phyloP scores from a whole-genome alignment of 2,797 vertebrate species.

The Chiropotes sagulatus region DNA sequence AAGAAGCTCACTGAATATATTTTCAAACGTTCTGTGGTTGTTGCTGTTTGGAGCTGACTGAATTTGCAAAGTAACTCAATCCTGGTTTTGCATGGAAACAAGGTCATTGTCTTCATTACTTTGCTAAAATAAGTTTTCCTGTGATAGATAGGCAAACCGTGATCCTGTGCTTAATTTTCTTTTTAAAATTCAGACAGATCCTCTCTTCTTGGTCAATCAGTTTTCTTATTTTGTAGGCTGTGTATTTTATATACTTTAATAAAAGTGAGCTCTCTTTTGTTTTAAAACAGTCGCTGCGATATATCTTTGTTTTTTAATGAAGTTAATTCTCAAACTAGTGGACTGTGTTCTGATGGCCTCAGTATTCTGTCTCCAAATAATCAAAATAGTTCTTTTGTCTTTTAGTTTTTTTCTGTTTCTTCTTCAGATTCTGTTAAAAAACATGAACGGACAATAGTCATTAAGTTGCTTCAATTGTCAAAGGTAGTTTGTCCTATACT shows the following conservation, averaged over 20 bases:
- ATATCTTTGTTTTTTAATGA: conserved; percentile 1
- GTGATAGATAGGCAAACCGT: conserved; percentile 21
- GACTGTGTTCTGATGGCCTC: not conserved
- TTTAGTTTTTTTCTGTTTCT: not conserved
- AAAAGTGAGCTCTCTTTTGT: not conserved
- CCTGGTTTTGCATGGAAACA: not conserved
- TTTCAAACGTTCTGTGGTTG: not conserved
- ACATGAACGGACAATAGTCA: not conserved
- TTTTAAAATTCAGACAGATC: conserved; percentile 52
- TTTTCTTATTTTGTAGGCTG: conserved; percentile 5
- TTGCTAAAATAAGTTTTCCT: conserved; percentile 41
- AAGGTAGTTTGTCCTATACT: not conserved
- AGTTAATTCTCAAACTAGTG: not conserved
- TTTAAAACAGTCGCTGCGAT: conserved; percentile 3
- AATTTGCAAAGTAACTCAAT: conserved; percentile 30
- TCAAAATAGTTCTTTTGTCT: not conserved
- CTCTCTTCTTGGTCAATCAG: not conserved
- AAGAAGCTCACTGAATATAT: not conserved
- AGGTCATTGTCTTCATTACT: not conserved
- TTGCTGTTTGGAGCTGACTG: not conserved
- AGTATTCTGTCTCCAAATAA: not conserved
- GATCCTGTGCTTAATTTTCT: conserved; percentile 42
- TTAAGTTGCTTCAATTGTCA: conserved; percentile 22
- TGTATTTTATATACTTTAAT: not conserved
- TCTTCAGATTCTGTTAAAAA: conserved; percentile 23